Evolutionary conservation across 2,888 invertebrate species (phyloP).

Genomic region (Hipparchia semele): DNA sequence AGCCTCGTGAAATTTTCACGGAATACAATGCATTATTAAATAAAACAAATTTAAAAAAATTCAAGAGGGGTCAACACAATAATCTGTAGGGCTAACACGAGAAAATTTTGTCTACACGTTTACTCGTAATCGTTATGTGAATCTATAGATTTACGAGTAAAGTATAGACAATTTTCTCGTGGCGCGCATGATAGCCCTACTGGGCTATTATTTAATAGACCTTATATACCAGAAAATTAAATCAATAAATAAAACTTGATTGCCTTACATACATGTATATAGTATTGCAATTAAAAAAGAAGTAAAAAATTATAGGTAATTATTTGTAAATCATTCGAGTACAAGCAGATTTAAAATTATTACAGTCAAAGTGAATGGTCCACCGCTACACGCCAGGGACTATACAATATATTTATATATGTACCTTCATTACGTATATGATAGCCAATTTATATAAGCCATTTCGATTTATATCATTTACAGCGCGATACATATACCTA

Average conservation of each 20-base stretch:
- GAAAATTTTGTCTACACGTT: too few relatives aligned
- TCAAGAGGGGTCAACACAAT: too few relatives aligned
- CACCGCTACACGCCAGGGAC: slow-evolving; percentile 28
- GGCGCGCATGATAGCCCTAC: too few relatives aligned
- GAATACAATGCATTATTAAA: background rate
- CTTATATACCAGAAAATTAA: background rate
- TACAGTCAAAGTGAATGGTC: slow-evolving; percentile 38
- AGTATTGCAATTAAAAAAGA: slow-evolving; percentile 29
- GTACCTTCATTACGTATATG: slow-evolving; percentile 35
- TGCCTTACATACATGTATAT: background rate
- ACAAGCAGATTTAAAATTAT: slow-evolving; percentile 30
- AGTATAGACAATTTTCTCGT: too few relatives aligned
- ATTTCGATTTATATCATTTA: slow-evolving; percentile 29
- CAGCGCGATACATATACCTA: background rate
- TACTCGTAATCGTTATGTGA: too few relatives aligned
- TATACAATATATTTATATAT: background rate
- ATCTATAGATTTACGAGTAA: too few relatives aligned
- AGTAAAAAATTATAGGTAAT: slow-evolving; percentile 25
- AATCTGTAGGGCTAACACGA: too few relatives aligned
- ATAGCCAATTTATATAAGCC: slow-evolving; percentile 29
- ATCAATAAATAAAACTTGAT: background rate
- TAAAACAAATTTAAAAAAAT: too few relatives aligned
- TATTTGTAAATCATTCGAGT: slow-evolving; percentile 3
- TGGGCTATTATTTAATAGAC: too few relatives aligned
- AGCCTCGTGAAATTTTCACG: background rate